Conservation (phyloP, 2,888 invertebrate genomes). For the Drosophila sordidula region DNA sequence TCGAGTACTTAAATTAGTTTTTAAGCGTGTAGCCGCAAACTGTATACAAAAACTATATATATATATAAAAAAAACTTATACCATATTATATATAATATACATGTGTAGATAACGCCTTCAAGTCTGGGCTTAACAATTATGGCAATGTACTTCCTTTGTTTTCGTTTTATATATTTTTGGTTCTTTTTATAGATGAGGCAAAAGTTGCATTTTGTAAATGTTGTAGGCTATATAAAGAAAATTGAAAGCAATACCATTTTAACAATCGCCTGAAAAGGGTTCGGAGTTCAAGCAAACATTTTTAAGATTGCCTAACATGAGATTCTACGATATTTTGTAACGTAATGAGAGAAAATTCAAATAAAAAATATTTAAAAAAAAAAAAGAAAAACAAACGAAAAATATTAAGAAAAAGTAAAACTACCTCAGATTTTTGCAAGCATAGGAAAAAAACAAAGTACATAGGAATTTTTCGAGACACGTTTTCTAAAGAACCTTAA, state of each 20-base stretch:
- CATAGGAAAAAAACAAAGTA: constrained; percentile 43
- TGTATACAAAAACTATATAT: constrained; percentile 35
- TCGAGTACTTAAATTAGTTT: constrained; percentile 35
- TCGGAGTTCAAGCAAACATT: constrained; percentile 49
- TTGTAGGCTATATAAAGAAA: constrained; percentile 42
- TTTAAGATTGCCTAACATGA: constrained; percentile 46
- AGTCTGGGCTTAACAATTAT: constrained; percentile 18
- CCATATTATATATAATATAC: constrained; percentile 13
- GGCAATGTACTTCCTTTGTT: constrained; percentile 25
- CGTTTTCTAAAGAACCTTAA: constrained; percentile 67
- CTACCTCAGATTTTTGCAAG: constrained; percentile 79
- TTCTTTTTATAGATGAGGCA: constrained; percentile 25
- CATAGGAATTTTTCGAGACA: constrained; percentile 73
- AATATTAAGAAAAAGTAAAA: constrained; percentile 41
- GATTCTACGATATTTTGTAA: constrained; percentile 63
- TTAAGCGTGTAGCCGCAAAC: constrained; percentile 27
- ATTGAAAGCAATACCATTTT: constrained; percentile 59
- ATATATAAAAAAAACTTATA: constrained; percentile 14
- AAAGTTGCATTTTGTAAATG: constrained; percentile 54
- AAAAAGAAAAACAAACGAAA: constrained; percentile 15
- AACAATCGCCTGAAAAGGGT: constrained; percentile 53
- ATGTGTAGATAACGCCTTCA: constrained; percentile 31
- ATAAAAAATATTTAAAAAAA: constrained; percentile 41
- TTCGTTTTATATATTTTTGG: background rate
- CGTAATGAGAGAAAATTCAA: constrained; percentile 64